Percentiles rank a stretch among this genome's conserved stretches.
phyloP scores from a whole-genome alignment of 2,797 vertebrate species.

The Sylvia borin region DNA sequence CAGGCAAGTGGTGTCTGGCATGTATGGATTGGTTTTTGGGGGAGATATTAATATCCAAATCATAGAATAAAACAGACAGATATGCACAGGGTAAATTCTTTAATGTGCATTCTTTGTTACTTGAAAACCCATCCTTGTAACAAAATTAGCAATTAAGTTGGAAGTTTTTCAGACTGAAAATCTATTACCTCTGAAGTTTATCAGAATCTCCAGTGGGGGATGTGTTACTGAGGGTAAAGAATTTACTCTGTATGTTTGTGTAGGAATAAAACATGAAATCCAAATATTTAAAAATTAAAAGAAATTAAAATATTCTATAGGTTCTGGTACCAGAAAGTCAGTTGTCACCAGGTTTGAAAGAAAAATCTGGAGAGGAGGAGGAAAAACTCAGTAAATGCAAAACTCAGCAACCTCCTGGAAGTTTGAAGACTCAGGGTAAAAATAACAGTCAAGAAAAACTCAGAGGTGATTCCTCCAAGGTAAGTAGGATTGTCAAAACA shows the following conservation, averaged over 20 bases:
- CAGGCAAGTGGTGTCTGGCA: background rate
- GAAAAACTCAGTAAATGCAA: conserved; percentile 27
- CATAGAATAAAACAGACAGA: background rate
- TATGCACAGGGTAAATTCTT: background rate
- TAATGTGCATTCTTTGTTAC: background rate
- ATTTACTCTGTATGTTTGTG: background rate
- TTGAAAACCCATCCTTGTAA: background rate
- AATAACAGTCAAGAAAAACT: background rate
- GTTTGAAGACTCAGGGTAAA: conserved; percentile 11
- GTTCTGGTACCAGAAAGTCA: conserved; percentile 90
- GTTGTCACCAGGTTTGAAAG: conserved; percentile 55
- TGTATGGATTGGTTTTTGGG: background rate
- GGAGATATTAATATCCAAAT: background rate
- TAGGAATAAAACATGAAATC: background rate
- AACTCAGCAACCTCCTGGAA: conserved; percentile 25
- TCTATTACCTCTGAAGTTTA: background rate
- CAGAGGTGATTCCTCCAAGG: conserved; percentile 47
- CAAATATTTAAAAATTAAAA: background rate
- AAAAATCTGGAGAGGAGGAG: conserved; percentile 66
- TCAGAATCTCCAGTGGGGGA: background rate
- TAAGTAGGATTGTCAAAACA: conserved; percentile 14
- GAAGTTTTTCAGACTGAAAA: background rate
- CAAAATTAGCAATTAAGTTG: background rate
- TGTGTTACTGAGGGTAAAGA: background rate
- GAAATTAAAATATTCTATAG: conserved; percentile 59